Conservation (phyloP, 2,113 vertebrate species). For the Cichladusa arquata region DNA sequence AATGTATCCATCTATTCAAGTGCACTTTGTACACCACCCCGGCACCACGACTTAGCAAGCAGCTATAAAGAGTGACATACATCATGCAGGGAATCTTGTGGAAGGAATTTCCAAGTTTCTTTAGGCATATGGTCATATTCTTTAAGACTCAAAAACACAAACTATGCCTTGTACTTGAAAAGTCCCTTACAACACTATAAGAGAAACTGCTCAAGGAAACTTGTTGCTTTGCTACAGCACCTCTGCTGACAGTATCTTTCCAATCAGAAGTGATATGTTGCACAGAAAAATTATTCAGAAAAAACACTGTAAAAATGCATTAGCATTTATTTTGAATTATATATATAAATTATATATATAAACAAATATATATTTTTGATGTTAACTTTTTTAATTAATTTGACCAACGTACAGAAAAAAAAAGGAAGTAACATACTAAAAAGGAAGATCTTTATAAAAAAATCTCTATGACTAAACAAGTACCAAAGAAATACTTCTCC, state of each 20-base stretch:
- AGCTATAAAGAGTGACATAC: fast-evolving
- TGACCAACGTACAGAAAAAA: neutral
- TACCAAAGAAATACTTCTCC: neutral
- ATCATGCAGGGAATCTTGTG: neutral
- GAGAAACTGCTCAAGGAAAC: neutral
- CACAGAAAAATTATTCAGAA: neutral
- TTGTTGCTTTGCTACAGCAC: neutral
- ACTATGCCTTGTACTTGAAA: neutral
- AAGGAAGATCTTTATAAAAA: neutral
- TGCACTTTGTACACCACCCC: neutral
- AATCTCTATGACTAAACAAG: neutral
- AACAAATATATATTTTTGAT: neutral
- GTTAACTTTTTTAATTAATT: neutral
- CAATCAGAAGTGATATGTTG: neutral
- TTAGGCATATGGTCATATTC: neutral
- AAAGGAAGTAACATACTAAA: neutral
- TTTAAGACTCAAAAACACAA: neutral
- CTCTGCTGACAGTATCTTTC: neutral
- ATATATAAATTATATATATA: neutral
- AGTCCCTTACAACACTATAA: neutral
- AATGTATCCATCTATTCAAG: neutral
- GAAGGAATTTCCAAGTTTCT: neutral
- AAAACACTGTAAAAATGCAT: neutral
- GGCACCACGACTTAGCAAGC: neutral
- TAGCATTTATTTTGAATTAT: neutral